phyloP scores from a whole-genome alignment of 2,113 vertebrate species.

The Glaucidium brasilianum region DNA sequence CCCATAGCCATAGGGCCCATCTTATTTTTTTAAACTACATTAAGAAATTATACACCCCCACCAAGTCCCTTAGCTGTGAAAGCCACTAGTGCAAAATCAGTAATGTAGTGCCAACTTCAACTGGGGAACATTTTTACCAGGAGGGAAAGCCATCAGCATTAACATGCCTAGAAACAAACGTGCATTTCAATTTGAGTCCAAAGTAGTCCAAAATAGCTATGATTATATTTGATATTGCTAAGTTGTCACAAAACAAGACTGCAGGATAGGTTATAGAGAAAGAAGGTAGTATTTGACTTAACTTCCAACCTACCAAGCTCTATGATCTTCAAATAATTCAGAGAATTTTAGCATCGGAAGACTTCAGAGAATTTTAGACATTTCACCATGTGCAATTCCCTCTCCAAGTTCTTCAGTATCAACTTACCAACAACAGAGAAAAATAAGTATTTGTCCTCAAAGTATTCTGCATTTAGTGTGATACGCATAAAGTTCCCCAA shows the following conservation, averaged over 20 bases:
- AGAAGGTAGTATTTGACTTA: background rate
- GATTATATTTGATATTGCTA: background rate
- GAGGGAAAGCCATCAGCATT: background rate
- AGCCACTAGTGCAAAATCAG: background rate
- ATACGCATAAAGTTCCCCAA: background rate
- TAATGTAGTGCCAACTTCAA: background rate
- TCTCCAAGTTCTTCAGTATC: background rate
- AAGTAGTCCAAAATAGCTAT: background rate
- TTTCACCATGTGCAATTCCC: background rate
- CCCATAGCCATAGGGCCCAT: background rate
- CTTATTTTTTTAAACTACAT: background rate
- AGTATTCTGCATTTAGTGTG: background rate
- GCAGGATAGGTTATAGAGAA: background rate
- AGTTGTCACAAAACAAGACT: background rate
- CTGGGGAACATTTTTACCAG: background rate
- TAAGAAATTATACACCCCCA: background rate
- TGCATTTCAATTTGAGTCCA: background rate
- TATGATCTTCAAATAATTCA: background rate
- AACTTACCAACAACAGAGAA: constrained; percentile 54
- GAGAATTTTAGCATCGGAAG: background rate
- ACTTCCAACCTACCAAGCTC: background rate
- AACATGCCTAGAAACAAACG: background rate
- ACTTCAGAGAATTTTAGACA: background rate
- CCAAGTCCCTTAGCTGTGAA: background rate
- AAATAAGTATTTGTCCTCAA: background rate